Percentiles rank a stretch among this genome's conserved stretches.
phyloP scores from a whole-genome alignment of 2,888 invertebrate genomes.

The Drosophila putrida region DNA sequence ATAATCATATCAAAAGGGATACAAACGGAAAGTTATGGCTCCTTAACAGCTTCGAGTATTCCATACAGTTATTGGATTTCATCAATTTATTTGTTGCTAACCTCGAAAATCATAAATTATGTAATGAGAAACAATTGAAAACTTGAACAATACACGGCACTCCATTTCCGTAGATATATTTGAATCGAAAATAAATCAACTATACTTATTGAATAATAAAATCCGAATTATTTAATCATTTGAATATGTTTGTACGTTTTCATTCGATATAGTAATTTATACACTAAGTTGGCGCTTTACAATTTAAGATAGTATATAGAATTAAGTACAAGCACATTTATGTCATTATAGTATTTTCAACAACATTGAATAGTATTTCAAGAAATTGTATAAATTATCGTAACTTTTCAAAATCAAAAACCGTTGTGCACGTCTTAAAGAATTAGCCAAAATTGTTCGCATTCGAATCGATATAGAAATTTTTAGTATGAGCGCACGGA shows the following conservation, averaged over 20 bases:
- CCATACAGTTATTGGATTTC: constrained; percentile 1
- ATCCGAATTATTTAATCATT: background rate
- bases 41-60: constrained; percentile 7
- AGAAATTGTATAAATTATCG: constrained; percentile 30
- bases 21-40: background rate
- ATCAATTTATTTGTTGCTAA: constrained; percentile 7
- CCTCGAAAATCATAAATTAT: background rate
- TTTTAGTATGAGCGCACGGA: constrained; percentile 45
- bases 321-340: background rate
- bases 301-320: background rate
- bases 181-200: constrained; percentile 6
- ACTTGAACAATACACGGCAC: background rate
- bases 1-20: background rate
- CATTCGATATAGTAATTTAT: background rate
- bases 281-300: constrained; percentile 19
- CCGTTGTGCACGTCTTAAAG: background rate
- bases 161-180: constrained; percentile 2
- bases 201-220: background rate
- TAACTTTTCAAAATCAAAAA: constrained; percentile 30
- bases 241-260: background rate
- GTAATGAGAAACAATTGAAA: background rate
- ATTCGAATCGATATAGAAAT: constrained; percentile 46
- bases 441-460: constrained; percentile 44
- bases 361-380: background rate
- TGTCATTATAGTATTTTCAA: constrained; percentile 13